Conservation (phyloP, 2,113 vertebrate genomes). For the Calcarius ornatus region DNA sequence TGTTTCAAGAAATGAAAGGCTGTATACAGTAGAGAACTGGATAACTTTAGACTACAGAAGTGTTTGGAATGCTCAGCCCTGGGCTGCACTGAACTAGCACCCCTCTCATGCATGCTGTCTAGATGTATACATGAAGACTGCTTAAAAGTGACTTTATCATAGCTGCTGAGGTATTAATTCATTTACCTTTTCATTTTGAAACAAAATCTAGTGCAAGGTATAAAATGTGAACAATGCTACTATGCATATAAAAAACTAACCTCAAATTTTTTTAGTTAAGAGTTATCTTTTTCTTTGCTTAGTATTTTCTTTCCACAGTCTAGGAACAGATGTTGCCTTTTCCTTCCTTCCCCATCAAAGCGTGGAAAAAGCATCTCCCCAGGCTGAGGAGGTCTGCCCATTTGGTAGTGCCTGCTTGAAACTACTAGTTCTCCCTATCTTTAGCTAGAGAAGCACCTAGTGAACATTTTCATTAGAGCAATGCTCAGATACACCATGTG, state of each 20-base stretch:
- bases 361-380: not conserved
- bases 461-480: conserved; percentile 37
- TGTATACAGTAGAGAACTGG: fast-evolving
- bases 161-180: not conserved
- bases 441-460: conserved; percentile 7
- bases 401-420: not conserved
- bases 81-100: not conserved
- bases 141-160: not conserved
- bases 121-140: not conserved
- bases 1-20: not conserved
- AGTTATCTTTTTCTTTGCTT: not conserved
- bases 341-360: not conserved
- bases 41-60: not conserved
- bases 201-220: not conserved
- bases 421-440: not conserved
- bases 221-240: not conserved
- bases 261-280: not conserved
- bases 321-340: not conserved
- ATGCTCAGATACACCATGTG: conserved; percentile 18
- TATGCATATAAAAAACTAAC: not conserved
- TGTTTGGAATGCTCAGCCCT: not conserved
- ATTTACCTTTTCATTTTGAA: not conserved
- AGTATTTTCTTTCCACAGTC: not conserved
- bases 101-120: not conserved
- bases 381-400: not conserved